Evolutionary conservation across 2,888 invertebrate species (phyloP).

Genomic region (Sesia apiformis): DNA sequence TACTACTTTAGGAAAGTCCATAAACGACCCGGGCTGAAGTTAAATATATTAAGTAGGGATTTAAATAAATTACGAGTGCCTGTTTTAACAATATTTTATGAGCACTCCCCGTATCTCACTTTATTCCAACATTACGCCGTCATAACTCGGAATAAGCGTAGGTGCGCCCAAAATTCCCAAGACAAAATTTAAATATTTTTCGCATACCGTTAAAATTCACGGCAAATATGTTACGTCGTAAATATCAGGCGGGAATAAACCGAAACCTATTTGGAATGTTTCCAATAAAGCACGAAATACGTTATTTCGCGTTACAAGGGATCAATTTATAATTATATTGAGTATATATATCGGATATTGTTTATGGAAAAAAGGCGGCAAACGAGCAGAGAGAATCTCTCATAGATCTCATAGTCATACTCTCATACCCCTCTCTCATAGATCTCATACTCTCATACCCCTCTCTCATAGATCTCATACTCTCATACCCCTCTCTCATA

Average conservation of each 20-base stretch:
- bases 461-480: too few relatives aligned
- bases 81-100: background rate
- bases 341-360: background rate
- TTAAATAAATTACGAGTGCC: background rate
- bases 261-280: constrained; percentile 50
- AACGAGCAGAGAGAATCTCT: too few relatives aligned
- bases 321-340: background rate
- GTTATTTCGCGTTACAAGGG: background rate
- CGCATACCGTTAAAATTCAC: constrained; percentile 34
- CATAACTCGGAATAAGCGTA: constrained; percentile 1
- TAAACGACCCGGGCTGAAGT: background rate
- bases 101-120: background rate
- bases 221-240: constrained; percentile 38
- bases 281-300: constrained; percentile 56
- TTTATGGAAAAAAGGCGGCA: too few relatives aligned
- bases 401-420: too few relatives aligned
- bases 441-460: too few relatives aligned
- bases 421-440: too few relatives aligned
- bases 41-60: background rate
- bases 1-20: background rate
- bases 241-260: constrained; percentile 35
- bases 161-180: constrained; percentile 11
- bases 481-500: too few relatives aligned
- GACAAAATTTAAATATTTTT: constrained; percentile 15
- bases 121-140: background rate